Percentiles rank a stretch among this genome's conserved stretches.
These are phyloP conservation scores for Vireo griseus DNA, from an alignment of 2,797 vertebrate genomes.

Conservation along the genomic window DNA sequence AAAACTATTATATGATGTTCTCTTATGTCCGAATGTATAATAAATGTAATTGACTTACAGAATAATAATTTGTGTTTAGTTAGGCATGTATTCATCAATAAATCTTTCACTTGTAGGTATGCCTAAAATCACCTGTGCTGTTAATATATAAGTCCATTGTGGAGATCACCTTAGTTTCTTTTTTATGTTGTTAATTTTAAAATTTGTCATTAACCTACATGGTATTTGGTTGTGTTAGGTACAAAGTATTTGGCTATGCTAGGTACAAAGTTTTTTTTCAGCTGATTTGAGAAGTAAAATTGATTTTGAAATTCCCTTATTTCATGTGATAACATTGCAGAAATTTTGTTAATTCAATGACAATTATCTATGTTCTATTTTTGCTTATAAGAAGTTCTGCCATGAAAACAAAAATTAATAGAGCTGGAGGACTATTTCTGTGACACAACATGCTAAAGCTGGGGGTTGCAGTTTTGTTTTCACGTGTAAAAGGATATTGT, in stretches of 20 bases:
- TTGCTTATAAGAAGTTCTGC: background rate
- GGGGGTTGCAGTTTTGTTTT: background rate
- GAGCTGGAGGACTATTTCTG: background rate
- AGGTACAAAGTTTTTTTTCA: background rate
- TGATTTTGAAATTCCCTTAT: background rate
- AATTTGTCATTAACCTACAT: background rate
- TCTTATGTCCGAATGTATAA: background rate
- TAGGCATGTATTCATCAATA: background rate
- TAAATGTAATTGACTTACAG: background rate
- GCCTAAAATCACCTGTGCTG: background rate
- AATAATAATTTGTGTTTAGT: background rate
- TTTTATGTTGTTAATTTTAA: background rate
- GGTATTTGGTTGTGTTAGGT: background rate
- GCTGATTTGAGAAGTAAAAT: background rate
- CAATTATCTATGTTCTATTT: background rate
- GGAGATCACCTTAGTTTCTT: background rate
- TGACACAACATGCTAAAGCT: background rate
- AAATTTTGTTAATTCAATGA: background rate
- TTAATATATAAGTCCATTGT: background rate
- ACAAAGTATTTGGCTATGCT: background rate
- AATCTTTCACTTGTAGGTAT: background rate
- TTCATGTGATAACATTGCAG: background rate
- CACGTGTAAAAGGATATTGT: background rate
- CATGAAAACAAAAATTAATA: background rate
- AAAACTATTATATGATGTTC: background rate